Conservation (phyloP, 1,140 invertebrate species). For the Sminthurides bifidus region DNA sequence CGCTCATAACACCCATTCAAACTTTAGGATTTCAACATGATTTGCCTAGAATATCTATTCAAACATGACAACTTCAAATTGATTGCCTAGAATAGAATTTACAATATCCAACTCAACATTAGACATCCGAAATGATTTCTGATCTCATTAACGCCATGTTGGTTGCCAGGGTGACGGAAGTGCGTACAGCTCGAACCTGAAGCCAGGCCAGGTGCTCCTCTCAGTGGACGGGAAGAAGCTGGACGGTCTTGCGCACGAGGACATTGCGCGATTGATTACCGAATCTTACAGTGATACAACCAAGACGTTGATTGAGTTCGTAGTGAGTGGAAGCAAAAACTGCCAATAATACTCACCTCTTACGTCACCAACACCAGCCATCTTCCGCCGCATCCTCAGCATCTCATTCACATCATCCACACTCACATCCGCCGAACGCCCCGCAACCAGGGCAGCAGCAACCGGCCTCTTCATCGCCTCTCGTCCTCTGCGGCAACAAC, state of each 20-base stretch:
- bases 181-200: constrained; percentile 76
- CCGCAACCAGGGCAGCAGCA: background rate
- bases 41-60: too few relatives aligned
- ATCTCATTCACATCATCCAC: background rate
- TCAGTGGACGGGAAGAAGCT: constrained; percentile 82
- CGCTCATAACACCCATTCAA: background rate
- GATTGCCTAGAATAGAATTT: too few relatives aligned
- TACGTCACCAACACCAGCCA: background rate
- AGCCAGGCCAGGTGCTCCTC: constrained; percentile 85
- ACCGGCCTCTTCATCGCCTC: background rate
- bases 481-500: constrained; percentile 4
- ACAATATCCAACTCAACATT: background rate
- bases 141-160: constrained; percentile 33
- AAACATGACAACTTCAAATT: too few relatives aligned
- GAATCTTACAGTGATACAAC: constrained; percentile 53
- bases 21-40: background rate
- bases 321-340: constrained; percentile 6
- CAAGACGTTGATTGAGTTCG: constrained; percentile 1
- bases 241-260: constrained; percentile 60
- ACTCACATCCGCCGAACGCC: background rate
- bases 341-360: background rate
- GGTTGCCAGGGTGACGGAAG: constrained; percentile 60
- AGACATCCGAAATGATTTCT: background rate
- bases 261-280: constrained; percentile 75
- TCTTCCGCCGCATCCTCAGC: background rate